Base-by-base conservation (phyloP, 2,797 vertebrate species). In the Anisognathus igniventris region DNA sequence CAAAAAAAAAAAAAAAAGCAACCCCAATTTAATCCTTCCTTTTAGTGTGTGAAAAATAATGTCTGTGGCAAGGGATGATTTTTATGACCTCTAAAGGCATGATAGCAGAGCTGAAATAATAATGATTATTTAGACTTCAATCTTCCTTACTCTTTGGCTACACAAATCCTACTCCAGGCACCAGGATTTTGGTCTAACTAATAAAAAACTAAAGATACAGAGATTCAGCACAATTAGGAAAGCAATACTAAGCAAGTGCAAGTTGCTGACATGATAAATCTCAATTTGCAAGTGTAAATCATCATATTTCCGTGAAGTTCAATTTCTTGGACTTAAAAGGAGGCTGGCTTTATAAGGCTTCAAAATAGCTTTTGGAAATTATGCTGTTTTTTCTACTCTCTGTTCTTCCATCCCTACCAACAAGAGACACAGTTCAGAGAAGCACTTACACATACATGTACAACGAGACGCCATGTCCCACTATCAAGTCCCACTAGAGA, bases 101-200 rank as follows among this genome's bases (percentile, higher is more conserved):
- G 23, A 89, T 92, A 90, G 54, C 78, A 72, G 71, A 88, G 61
- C 72, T 91, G 81, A 95, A 94, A 94, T 90, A 92, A 93, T 88
- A 93, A 86, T 57, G 66, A 93, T 90, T 83, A 83, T 48, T 6
- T 48, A 92, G 85, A 66, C 25, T 90, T 91, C 73, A 81, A 47
- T 73, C 58, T 83, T 91, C 30, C 72, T 80, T 7, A 2, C 35
- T 90, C 89, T 83, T 83, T 82, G 48, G 50, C 58, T 81, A 70
- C 40, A 80, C 40, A 85, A 90, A 81, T 39, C 33, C 57, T 74
- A 91, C 37, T 93, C 40, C 51, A 90, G 48, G 33, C 73, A 91
- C 50, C 20, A 60, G 58, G 54, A 94, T 86, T 94, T 86, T 73
- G 40, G 71, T 83, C 54, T 86, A 68, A 72, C 71, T 71, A 75